Evolutionary conservation across 2,797 vertebrate genomes (phyloP), one percentile per base, ranked within the genome.

Genomic region (Hafferia zeledoni): DNA sequence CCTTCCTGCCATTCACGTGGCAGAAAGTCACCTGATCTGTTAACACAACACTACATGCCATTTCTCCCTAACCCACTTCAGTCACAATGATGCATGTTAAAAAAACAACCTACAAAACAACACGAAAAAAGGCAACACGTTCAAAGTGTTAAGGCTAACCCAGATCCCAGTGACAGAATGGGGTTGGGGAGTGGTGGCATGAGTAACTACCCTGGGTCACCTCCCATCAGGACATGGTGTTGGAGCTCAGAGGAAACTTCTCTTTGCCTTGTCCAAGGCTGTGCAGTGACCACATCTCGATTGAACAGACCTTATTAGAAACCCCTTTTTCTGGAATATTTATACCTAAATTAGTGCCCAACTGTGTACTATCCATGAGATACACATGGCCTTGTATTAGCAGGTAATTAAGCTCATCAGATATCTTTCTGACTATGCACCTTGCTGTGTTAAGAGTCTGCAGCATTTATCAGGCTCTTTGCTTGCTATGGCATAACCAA

Each of bases 181-280:
- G 19, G 70, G 81, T 0, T 79, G 68, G 72, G 75, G 20, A 63
- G 11, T 0, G 0, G 19, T 10, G 24, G 24, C 10, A 16, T 17
- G 27, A 70, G 50, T 39, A 43, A 43, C 52, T 79, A 13, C 23
- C 10, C 7, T 23, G 39, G 41, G 22, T 65, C 90, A 82, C 13
- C 39, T n/a, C 25, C n/a, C 55, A 11, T 35, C 17, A 17, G 18
- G 49, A 49, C 6, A 2, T 17, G 17, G 24, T 37, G 13, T 28
- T 60, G 1, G 4, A 72, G 46, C 47, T 69, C 64, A 55, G 55
- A 22, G 55, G 41, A 52, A 81, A 60, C 22, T 83, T 71, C 44
- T 41, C 31, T 85, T 57, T 70, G 28, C 33, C 61, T 61, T 67
- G 59, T 44, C 33, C n/a, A 43, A 56, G 57, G 15, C 50, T 59